A percentile compares a stretch with the other conserved stretches of the same genome.
Conservation (phyloP, 2,113 vertebrate genomes). For the Macrotis lagotis region DNA sequence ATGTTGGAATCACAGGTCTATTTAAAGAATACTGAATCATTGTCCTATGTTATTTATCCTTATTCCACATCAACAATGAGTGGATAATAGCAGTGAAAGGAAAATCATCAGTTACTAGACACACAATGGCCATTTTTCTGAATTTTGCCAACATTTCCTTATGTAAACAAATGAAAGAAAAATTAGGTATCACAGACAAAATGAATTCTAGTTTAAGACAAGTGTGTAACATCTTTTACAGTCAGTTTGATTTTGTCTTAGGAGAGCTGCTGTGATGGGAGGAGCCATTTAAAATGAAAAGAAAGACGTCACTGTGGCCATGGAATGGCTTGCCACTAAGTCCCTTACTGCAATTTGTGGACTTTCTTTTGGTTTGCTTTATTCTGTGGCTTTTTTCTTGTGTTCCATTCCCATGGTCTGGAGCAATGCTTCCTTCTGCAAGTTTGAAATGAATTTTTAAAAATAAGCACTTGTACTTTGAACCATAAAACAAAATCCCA, state of each 20-base stretch:
- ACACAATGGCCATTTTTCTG: not conserved
- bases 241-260: slow-evolving; percentile 42
- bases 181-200: slow-evolving; percentile 9
- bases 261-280: slow-evolving; percentile 33
- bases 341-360: slow-evolving; percentile 65
- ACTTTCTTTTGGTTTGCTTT: slow-evolving; percentile 70
- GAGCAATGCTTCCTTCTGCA: slow-evolving; percentile 61
- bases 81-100: not conserved
- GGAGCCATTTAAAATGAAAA: slow-evolving; percentile 69
- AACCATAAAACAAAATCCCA: slow-evolving; percentile 85
- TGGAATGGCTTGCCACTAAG: slow-evolving; percentile 68
- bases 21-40: not conserved
- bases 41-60: not conserved
- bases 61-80: not conserved
- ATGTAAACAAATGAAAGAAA: not conserved
- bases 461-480: slow-evolving; percentile 85
- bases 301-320: slow-evolving; percentile 38
- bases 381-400: slow-evolving; percentile 75
- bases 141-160: not conserved
- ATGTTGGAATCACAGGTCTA: not conserved
- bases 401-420: slow-evolving; percentile 65
- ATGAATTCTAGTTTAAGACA: slow-evolving; percentile 2
- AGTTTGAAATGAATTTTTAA: slow-evolving; percentile 83
- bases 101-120: not conserved
- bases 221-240: slow-evolving; percentile 10